These are phyloP conservation scores for Porites cylindrica DNA, from an alignment of 92 coral and sea anemone species.

Conservation along the genomic window DNA sequence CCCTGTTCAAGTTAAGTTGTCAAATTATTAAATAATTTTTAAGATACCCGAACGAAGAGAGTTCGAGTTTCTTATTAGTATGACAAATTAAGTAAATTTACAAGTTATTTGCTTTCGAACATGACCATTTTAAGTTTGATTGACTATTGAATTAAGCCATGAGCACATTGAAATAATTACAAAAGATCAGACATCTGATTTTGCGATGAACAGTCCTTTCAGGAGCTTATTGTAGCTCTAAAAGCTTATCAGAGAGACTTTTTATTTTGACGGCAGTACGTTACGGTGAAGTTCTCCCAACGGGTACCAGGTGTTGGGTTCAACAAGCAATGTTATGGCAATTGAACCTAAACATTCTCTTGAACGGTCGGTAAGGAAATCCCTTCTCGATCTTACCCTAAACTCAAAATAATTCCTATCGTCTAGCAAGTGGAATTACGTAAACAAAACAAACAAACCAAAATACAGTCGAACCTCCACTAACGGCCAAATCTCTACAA, in stretches of 20 bases:
- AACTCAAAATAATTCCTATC: background rate
- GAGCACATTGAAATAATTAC: background rate
- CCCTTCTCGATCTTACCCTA: background rate
- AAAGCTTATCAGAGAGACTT: background rate
- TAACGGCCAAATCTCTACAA: too few relatives aligned
- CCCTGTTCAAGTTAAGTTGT: background rate
- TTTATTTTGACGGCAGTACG: background rate
- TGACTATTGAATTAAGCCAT: background rate
- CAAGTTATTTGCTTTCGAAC: background rate
- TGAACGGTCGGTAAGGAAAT: background rate
- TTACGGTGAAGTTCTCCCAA: constrained; percentile 8
- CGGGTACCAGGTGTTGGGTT: constrained; percentile 34
- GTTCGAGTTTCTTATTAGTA: constrained; percentile 19
- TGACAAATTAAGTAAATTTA: background rate
- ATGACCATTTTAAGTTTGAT: background rate
- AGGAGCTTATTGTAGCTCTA: background rate
- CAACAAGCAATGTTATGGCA: constrained; percentile 24
- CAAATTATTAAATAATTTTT: background rate
- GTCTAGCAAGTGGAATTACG: background rate
- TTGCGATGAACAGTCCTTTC: too few relatives aligned
- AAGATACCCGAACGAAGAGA: background rate
- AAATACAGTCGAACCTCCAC: too few relatives aligned
- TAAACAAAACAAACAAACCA: background rate
- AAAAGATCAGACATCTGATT: too few relatives aligned
- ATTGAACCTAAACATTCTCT: constrained; percentile 17